These are phyloP conservation scores for Argyrosomus japonicus DNA, from an alignment of 2,113 vertebrate genomes.

Conservation along the genomic window DNA sequence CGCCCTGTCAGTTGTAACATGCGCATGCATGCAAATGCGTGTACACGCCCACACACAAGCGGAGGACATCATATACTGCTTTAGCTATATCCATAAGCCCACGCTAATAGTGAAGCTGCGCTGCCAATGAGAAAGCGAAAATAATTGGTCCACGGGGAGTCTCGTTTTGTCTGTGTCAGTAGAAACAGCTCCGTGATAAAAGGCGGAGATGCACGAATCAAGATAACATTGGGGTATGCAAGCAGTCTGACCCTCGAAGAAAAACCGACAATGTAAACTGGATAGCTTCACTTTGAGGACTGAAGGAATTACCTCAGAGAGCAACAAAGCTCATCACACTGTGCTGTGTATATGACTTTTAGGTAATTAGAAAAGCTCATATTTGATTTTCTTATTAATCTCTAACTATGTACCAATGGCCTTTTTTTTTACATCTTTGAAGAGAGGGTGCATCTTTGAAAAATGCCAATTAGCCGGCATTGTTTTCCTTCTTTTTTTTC, in stretches of 20 bases:
- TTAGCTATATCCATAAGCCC: slow-evolving; percentile 57
- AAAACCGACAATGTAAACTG: slow-evolving; percentile 24
- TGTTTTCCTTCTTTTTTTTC: background rate
- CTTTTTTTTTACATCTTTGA: slow-evolving; percentile 38
- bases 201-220: slow-evolving; percentile 65
- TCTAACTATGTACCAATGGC: slow-evolving; percentile 3
- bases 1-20: slow-evolving; percentile 37
- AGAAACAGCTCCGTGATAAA: slow-evolving; percentile 71
- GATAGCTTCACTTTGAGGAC: slow-evolving; percentile 32
- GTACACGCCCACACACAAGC: slow-evolving; percentile 16
- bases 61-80: slow-evolving; percentile 44
- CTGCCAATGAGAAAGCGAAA: slow-evolving; percentile 71
- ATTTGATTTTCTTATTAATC: slow-evolving; percentile 22
- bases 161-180: slow-evolving; percentile 71
- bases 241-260: slow-evolving; percentile 58
- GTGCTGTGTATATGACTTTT: slow-evolving; percentile 18
- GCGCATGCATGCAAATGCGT: slow-evolving; percentile 5
- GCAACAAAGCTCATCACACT: slow-evolving; percentile 19
- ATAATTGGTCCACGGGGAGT: slow-evolving; percentile 81
- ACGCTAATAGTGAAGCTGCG: slow-evolving; percentile 47
- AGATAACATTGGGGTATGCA: slow-evolving; percentile 55
- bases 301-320: slow-evolving; percentile 24
- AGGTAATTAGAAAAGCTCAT: slow-evolving; percentile 39
- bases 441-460: slow-evolving; percentile 47
- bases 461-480: slow-evolving; percentile 45